Conservation (phyloP, 1,140 invertebrate genomes). For the Diuraphis noxia region DNA sequence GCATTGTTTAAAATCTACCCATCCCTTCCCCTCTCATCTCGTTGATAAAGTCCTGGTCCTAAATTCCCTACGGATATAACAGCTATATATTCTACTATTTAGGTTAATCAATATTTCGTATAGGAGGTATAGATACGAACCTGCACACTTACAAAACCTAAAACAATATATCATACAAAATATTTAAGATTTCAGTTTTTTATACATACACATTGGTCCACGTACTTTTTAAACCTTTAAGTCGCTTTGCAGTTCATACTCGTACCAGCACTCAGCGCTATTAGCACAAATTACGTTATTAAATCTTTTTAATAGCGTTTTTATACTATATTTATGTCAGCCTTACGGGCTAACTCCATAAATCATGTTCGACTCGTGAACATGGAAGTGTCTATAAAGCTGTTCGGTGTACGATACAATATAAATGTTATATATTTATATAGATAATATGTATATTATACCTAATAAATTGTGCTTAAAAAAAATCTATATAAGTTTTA, state of each 20-base stretch:
- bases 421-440: neutral
- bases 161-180: neutral
- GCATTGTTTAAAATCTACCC: no score
- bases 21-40: no score
- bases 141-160: neutral
- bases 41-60: no score
- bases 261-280: neutral
- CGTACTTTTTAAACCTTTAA: neutral
- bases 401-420: neutral
- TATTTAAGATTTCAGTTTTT: neutral
- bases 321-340: neutral
- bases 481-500: neutral
- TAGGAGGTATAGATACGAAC: neutral
- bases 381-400: neutral
- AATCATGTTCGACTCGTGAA: neutral
- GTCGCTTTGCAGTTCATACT: neutral
- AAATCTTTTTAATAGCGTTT: conserved; percentile 13
- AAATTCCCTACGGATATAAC: no score
- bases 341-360: conserved; percentile 6
- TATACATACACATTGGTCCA: neutral
- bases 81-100: neutral
- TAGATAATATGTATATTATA: no score
- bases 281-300: neutral
- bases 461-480: neutral
- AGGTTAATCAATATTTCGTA: neutral